Percentiles rank a stretch among this genome's conserved stretches.
phyloP scores from a whole-genome alignment of 2,888 invertebrate species.

The Agapostemon virescens region DNA sequence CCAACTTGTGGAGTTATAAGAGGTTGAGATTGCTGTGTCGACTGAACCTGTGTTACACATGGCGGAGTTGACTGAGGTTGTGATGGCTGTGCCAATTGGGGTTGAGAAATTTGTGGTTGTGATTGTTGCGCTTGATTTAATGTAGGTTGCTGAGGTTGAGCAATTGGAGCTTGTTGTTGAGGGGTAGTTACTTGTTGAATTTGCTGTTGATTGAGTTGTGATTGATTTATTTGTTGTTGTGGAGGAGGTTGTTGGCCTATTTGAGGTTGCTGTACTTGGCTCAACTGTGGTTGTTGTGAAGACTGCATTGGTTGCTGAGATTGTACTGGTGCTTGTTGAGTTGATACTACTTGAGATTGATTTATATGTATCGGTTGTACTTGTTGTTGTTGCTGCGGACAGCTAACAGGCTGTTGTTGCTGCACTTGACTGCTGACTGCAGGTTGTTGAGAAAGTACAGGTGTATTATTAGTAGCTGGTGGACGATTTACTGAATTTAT shows the following conservation, averaged over 20 bases:
- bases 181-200: conserved; percentile 57
- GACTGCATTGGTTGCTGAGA: conserved; percentile 62
- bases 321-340: conserved; percentile 56
- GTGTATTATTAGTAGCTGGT: conserved; percentile 56
- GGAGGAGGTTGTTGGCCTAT: conserved; percentile 57
- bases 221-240: conserved; percentile 55
- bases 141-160: conserved; percentile 65
- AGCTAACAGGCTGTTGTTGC: conserved; percentile 61
- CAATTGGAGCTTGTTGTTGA: conserved; percentile 72
- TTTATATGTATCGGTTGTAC: conserved; percentile 51
- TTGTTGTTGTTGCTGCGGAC: conserved; percentile 75
- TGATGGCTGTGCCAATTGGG: conserved; percentile 50
- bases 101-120: conserved; percentile 62
- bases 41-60: conserved; percentile 58
- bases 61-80: conserved; percentile 41
- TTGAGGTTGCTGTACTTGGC: conserved; percentile 61
- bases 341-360: conserved; percentile 53
- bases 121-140: conserved; percentile 47
- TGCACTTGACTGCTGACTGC: conserved; percentile 75
- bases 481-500: conserved; percentile 67
- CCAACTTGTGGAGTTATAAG: conserved; percentile 57
- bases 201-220: conserved; percentile 45
- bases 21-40: conserved; percentile 55
- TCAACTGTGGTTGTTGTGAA: conserved; percentile 62
- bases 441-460: conserved; percentile 65